phyloP scores from a whole-genome alignment of 2,888 invertebrate genomes.

The Eupithecia vulgata region DNA sequence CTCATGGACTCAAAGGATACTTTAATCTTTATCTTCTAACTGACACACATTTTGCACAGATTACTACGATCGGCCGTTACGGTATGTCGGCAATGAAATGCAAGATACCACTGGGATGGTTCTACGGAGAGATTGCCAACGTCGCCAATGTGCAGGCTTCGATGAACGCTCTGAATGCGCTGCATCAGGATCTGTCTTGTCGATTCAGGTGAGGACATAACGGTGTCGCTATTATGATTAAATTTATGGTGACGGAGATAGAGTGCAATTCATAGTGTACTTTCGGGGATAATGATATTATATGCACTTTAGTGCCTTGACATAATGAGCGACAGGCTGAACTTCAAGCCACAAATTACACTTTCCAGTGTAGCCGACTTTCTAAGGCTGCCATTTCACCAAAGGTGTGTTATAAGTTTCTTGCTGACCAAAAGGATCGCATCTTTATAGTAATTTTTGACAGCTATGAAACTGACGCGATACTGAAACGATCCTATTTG shows the following conservation, averaged over 20 bases:
- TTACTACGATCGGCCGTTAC: slow-evolving; percentile 95
- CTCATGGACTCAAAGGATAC: background rate
- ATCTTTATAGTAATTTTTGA: too few relatives aligned
- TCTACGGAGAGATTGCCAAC: slow-evolving; percentile 94
- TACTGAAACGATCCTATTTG: too few relatives aligned
- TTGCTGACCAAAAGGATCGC: too few relatives aligned
- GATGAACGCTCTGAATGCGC: slow-evolving; percentile 71
- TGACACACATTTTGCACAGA: slow-evolving; percentile 81
- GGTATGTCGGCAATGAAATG: slow-evolving; percentile 96
- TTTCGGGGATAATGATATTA: too few relatives aligned
- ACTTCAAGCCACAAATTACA: background rate
- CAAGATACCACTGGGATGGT: slow-evolving; percentile 95
- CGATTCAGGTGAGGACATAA: slow-evolving; percentile 65
- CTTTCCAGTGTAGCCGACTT: background rate
- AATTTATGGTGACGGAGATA: background rate
- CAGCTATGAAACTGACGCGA: too few relatives aligned
- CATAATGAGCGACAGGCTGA: background rate
- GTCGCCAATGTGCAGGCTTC: slow-evolving; percentile 86
- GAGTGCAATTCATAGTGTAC: background rate
- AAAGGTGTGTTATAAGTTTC: too few relatives aligned
- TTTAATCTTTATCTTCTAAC: background rate
- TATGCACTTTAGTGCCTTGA: too few relatives aligned
- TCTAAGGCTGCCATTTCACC: too few relatives aligned
- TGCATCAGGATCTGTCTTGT: slow-evolving; percentile 77
- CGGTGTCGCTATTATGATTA: background rate